Base-by-base conservation (phyloP, 2,888 invertebrate genomes). In the Drosophila subquinaria region DNA sequence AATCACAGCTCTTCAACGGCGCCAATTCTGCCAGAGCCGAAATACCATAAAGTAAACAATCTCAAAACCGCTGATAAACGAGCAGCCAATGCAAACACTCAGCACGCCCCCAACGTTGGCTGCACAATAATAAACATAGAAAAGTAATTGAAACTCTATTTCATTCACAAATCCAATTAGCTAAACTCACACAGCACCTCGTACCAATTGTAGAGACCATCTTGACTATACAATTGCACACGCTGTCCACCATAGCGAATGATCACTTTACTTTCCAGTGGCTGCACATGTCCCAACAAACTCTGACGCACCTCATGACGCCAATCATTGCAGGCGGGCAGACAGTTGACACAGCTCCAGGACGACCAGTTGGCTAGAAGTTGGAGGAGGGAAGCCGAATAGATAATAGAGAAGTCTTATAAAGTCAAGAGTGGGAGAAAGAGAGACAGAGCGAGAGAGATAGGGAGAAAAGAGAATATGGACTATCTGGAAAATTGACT, bases 11-110 rank as follows among this genome's bases (percentile, higher is more conserved):
- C 35, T 23, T 50, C 62, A 75, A 48, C 71, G 71, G 17, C 20
- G 73, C 77, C 76, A 87, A 56, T 84, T 77, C 15, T 70, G 52
- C 82, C 75, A 72, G 15, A 90, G 75, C 20, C 90, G 89, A 78
- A 75, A 82, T 2, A 71, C 59, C 51, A 76, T 60, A 77, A 91
- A 92, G 59, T 92, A 92, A 35, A 89, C 69, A 23, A 92, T 61
- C 81, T 92, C 92, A 64, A 92, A 72, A 48, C 84, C 78, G 64
- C 91, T 91, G 55, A 92, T 90, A 35, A 92, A 65, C 6, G 92
- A 92, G 65, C 92, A 92, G 3, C 92, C 92, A 74, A 92, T 90
- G 69, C 89, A 91, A 60, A 92, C 85, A 20, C 92, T 89, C 35
- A 92, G 57, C 11, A 92, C 89, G 5, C 92, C 92, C 2, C 92